A percentile compares a stretch with the other conserved stretches of the same genome.
phyloP scores from a whole-genome alignment of 2,888 invertebrate species.

The Xylota sylvarum region DNA sequence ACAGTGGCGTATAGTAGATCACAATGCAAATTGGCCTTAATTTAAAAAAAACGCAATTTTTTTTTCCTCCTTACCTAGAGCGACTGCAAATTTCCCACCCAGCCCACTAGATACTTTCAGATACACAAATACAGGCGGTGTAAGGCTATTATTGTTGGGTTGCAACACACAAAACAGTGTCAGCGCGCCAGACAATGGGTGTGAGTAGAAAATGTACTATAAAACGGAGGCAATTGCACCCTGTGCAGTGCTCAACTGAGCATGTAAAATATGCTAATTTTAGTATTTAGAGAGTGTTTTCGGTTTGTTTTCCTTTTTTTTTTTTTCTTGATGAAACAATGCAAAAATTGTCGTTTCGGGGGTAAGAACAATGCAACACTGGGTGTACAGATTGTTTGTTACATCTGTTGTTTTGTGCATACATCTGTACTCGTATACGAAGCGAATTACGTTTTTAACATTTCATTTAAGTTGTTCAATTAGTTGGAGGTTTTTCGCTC shows the following conservation, averaged over 20 bases:
- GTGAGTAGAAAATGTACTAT: slow-evolving; percentile 29
- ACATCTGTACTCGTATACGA: background rate
- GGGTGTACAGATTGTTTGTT: background rate
- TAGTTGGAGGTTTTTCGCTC: slow-evolving; percentile 38
- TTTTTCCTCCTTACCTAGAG: slow-evolving; percentile 8
- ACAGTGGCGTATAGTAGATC: slow-evolving; percentile 39
- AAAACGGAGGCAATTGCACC: slow-evolving; percentile 59
- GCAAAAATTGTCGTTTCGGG: slow-evolving; percentile 16
- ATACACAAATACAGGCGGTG: slow-evolving; percentile 16
- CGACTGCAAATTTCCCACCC: slow-evolving; percentile 60
- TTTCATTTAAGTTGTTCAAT: slow-evolving; percentile 54
- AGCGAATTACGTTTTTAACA: slow-evolving; percentile 24
- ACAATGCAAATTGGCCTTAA: slow-evolving; percentile 76
- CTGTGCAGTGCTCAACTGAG: slow-evolving; percentile 65
- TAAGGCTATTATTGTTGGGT: slow-evolving; percentile 36
- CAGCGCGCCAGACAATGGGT: slow-evolving; percentile 48
- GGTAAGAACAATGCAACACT: background rate
- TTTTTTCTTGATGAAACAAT: slow-evolving; percentile 1
- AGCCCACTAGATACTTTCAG: slow-evolving; percentile 9
- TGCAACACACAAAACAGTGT: slow-evolving; percentile 26
- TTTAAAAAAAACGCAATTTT: slow-evolving; percentile 50
- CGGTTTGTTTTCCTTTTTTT: slow-evolving; percentile 31
- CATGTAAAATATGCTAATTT: slow-evolving; percentile 75
- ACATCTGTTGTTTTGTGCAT: slow-evolving; percentile 7
- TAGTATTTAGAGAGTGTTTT: slow-evolving; percentile 70